Evolutionary conservation across 1,140 invertebrate genomes (phyloP).

Genomic region (Drosophila oshimai): DNA sequence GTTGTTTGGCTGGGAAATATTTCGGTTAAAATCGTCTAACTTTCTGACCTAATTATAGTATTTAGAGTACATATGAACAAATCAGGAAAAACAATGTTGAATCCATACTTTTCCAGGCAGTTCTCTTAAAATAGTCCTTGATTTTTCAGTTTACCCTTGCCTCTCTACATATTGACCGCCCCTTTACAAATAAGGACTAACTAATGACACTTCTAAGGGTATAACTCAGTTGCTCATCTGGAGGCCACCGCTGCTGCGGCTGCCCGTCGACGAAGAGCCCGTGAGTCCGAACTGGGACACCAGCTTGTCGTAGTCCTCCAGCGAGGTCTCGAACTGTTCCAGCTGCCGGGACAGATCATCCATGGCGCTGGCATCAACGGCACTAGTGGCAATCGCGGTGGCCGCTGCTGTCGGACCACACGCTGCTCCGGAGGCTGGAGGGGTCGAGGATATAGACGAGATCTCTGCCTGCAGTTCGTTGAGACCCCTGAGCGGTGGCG

Average conservation of each 20-base stretch:
- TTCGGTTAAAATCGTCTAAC: not conserved
- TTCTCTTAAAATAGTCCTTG: not conserved
- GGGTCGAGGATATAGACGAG: not conserved
- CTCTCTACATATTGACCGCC: not conserved
- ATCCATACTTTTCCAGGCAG: not conserved
- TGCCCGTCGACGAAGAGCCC: constrained; percentile 74
- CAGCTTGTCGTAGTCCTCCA: constrained; percentile 89
- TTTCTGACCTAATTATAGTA: not conserved
- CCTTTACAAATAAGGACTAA: constrained; percentile 25
- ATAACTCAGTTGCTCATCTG: constrained; percentile 75
- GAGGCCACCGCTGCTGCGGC: constrained; percentile 72
- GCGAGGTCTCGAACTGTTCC: constrained; percentile 88
- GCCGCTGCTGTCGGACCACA: constrained; percentile 27
- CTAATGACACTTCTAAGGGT: constrained; percentile 2
- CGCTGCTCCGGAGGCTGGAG: constrained; percentile 6
- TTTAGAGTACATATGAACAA: too few relatives aligned
- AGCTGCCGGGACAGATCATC: constrained; percentile 89
- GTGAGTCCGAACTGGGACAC: constrained; percentile 86
- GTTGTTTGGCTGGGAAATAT: too few relatives aligned
- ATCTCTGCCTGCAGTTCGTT: constrained; percentile 84
- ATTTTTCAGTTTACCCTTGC: not conserved
- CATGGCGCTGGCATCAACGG: constrained; percentile 84
- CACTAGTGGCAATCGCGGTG: constrained; percentile 28
- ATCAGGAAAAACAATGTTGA: too few relatives aligned
- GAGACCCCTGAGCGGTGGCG: constrained; percentile 86